Percentiles rank a stretch among this genome's conserved stretches.
Evolutionary conservation across 1,140 invertebrate species (phyloP).

Genomic region (Thrips palmi): DNA sequence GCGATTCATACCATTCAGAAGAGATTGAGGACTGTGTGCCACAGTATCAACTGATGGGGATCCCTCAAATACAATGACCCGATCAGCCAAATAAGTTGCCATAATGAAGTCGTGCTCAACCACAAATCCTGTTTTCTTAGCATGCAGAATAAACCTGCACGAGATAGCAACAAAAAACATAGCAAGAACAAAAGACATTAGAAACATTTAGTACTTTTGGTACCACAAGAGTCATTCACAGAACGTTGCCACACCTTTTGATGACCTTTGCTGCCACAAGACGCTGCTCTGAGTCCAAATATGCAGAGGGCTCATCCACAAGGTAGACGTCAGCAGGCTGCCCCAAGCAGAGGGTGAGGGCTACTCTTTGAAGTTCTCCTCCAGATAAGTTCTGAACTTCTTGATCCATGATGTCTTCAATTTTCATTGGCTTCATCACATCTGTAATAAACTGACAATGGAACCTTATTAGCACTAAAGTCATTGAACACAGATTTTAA

Average conservation of each 20-base stretch:
- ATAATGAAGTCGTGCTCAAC: slow-evolving; percentile 99
- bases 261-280: slow-evolving; percentile 98
- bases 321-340: slow-evolving; percentile 98
- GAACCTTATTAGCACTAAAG: slow-evolving; percentile 4
- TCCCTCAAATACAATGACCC: slow-evolving; percentile 98
- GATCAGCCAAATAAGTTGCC: slow-evolving; percentile 97
- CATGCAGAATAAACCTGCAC: slow-evolving; percentile 91
- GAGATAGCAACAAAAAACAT: slow-evolving; percentile 15
- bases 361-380: slow-evolving; percentile 96
- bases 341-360: slow-evolving; percentile 86
- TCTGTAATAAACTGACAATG: slow-evolving; percentile 81
- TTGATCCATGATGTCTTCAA: slow-evolving; percentile 96
- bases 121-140: slow-evolving; percentile 98
- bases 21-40: slow-evolving; percentile 82
- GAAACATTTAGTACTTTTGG: not conserved
- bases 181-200: slow-evolving; percentile 4
- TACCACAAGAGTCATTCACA: slow-evolving; percentile 5
- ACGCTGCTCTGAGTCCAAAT: slow-evolving; percentile 99
- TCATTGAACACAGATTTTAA: not conserved
- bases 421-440: slow-evolving; percentile 95
- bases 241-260: slow-evolving; percentile 46
- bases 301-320: slow-evolving; percentile 98
- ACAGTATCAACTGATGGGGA: slow-evolving; percentile 69
- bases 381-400: slow-evolving; percentile 98
- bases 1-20: slow-evolving; percentile 95